Base-by-base conservation (phyloP, 2,113 vertebrate genomes). In the Seriola dumerili region DNA sequence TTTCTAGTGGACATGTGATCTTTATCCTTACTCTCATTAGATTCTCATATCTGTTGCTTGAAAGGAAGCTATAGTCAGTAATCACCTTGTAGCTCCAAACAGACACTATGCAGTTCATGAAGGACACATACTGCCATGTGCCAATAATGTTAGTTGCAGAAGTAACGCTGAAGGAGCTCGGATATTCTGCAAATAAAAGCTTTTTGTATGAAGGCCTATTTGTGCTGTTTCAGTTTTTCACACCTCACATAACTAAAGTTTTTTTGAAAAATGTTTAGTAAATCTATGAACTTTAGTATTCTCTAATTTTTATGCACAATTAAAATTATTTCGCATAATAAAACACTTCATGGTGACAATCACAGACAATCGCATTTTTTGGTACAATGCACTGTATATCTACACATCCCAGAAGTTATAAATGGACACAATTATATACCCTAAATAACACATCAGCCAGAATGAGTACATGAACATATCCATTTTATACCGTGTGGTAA, bases 151-250 rank as follows among this genome's bases (percentile, higher is more conserved):
- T 65, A 62, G 42, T 34, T 17, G 34, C 66, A 72, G 65, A 34
- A 48, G 64, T 42, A 65, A 4, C 44, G 36, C 50, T 71, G 74
- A 91, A 90, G 78, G 76, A 80, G 36, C 62, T 81, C 77, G 29
- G 16, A 83, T 34, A 67, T 77, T 59, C 54, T 88, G 76, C 80
- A 76, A 90, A 89, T 94, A 91, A 92, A 92, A 75, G 70, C 67
- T 71, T 88, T 89, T 91, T 68, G 16, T 90, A 63, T 81, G n/a
- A 83, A 84, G 21, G 23, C 57, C 40, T 0, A 36, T 46, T 5
- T 38, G 52, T 65, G 55, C 21, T 8, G 10, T 82, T 10, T 65
- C 54, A 17, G 19, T 78, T 76, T 5, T 83, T 81, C 74, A 57
- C 32, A 32, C 7, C 6, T 29, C 13, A 48, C 38, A 38, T 38